These are phyloP conservation scores for Zoanthus sociatus DNA, from an alignment of 92 coral and sea anemone species.

Conservation along the genomic window DNA sequence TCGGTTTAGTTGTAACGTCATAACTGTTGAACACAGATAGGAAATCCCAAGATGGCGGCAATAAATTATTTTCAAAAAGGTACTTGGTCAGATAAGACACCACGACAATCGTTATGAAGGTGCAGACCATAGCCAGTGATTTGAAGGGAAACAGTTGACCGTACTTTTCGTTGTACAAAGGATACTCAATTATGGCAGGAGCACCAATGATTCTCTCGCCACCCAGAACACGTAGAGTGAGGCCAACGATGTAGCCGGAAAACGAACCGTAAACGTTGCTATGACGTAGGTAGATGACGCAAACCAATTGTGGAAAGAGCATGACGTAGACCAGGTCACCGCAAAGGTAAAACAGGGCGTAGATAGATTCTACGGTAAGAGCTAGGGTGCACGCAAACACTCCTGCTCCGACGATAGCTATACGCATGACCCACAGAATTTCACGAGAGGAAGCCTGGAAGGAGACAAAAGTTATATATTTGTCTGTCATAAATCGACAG, in stretches of 20 bases:
- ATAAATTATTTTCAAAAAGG: not conserved
- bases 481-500: not conserved
- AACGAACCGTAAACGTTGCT: conserved; percentile 86
- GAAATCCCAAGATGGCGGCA: conserved; percentile 45
- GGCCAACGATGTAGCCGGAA: conserved; percentile 75
- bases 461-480: not conserved
- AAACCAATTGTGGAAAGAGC: conserved; percentile 89
- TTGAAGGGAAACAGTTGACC: conserved; percentile 61
- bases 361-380: conserved; percentile 79
- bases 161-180: conserved; percentile 66
- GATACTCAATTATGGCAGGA: conserved; percentile 77
- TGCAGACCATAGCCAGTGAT: conserved; percentile 50
- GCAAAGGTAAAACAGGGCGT: conserved; percentile 83
- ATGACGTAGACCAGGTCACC: conserved; percentile 91
- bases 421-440: conserved; percentile 88
- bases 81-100: conserved; percentile 33
- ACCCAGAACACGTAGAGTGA: conserved; percentile 81
- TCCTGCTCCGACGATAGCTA: conserved; percentile 81
- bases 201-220: conserved; percentile 82
- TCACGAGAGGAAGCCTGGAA: conserved; percentile 83
- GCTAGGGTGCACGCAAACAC: conserved; percentile 85
- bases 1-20: not conserved
- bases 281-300: conserved; percentile 80
- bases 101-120: conserved; percentile 34
- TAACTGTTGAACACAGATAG: conserved; percentile 48